Evolutionary conservation across 92 coral and sea anemone genomes (phyloP), one percentile per base, ranked within the genome.

Genomic region (Pocillopora meandrina): DNA sequence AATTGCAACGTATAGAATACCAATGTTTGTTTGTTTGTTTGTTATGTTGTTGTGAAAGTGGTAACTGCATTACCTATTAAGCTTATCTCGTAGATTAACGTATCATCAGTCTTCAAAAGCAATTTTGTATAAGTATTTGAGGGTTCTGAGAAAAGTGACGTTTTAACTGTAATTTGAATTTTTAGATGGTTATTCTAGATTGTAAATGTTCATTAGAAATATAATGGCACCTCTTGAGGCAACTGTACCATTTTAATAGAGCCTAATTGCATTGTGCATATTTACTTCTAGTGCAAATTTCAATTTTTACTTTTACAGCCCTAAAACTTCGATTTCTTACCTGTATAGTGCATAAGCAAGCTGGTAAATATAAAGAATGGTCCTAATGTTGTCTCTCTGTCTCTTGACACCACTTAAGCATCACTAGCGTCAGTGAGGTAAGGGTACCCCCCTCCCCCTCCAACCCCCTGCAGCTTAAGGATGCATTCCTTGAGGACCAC

Each of bases 151-250:
- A 58, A 79, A 62, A 20, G 84, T 58, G 76, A 18, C 26, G 66
- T 68, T 68, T 55, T 67, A 61, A n/a, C 58, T 82, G 71, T 82
- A 82, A 82, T 61, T 61, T 71, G 61, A 71, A 74, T 60, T 61
- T 72, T 74, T n/a, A 52, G 62, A 52, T 65, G 86, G 63, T 83
- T 72, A 19, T 73, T 62, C 63, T 63, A 60, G 79, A 82, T 72
- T 83, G 74, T 83, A 63, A 83, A 83, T 73, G 55, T 65, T 19
- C 9, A 23, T 21, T 42, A 60, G 20, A 68, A 71, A 19, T 20
- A 36, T 33, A 33, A 57, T 68, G 59, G 77, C 60, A 81, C 3
- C 33, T 31, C 0, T 35, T 67, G 58, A 52, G 57, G 31, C 34
- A 33, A 33, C 59, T 35, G 59, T 36, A 1, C 23, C 14, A 10